Evolutionary conservation across 2,888 invertebrate species (phyloP).

Genomic region (Coremacera marginata): DNA sequence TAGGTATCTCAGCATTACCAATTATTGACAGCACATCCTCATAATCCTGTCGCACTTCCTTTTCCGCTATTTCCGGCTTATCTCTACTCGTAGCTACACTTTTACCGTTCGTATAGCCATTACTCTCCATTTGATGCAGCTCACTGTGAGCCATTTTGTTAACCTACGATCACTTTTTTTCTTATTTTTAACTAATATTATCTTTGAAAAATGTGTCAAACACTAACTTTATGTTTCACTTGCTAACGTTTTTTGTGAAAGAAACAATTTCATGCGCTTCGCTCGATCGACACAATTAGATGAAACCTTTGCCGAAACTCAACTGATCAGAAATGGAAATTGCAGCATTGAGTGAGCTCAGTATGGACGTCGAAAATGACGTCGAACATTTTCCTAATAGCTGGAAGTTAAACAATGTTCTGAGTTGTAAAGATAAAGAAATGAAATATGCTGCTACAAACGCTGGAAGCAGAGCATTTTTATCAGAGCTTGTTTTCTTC

Average conservation of each 20-base stretch:
- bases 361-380: background rate
- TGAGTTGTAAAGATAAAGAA: background rate
- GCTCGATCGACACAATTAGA: background rate
- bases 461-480: background rate
- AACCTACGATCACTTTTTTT: no score
- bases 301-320: background rate
- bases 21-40: slow-evolving; percentile 59
- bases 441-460: background rate
- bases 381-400: background rate
- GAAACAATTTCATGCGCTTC: background rate
- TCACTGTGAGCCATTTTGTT: slow-evolving; percentile 6
- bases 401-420: background rate
- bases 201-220: background rate
- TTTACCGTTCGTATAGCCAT: background rate
- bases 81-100: background rate
- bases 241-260: background rate
- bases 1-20: slow-evolving; percentile 49
- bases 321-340: background rate
- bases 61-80: background rate
- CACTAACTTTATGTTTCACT: background rate
- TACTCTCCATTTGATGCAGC: background rate
- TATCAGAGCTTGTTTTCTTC: background rate
- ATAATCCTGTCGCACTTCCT: slow-evolving; percentile 48
- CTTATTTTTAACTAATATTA: no score
- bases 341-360: background rate